Evolutionary conservation across 2,797 vertebrate species (phyloP).

Genomic region (Taenioides sp.): DNA sequence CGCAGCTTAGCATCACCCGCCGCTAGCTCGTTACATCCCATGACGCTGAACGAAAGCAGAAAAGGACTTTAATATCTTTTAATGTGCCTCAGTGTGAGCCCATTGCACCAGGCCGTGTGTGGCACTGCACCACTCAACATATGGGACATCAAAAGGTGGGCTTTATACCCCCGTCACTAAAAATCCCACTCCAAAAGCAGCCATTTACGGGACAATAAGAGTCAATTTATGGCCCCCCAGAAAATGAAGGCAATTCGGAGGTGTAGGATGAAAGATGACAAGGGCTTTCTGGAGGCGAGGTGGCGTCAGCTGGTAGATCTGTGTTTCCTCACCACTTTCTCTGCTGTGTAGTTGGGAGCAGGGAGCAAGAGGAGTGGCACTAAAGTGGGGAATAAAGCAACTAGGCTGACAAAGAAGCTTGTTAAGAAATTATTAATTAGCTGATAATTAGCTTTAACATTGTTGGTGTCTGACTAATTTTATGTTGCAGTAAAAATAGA

Average conservation of each 20-base stretch:
- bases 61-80: slow-evolving; percentile 68
- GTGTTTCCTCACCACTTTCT: slow-evolving; percentile 57
- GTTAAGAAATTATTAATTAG: slow-evolving; percentile 6
- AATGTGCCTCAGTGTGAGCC: slow-evolving; percentile 61
- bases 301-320: slow-evolving; percentile 42
- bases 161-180: slow-evolving; percentile 58
- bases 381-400: slow-evolving; percentile 7
- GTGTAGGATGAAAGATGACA: slow-evolving; percentile 74
- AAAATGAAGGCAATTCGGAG: slow-evolving; percentile 74
- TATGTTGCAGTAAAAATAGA: not conserved
- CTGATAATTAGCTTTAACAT: slow-evolving; percentile 4
- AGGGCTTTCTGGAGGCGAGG: slow-evolving; percentile 48
- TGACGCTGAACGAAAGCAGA: slow-evolving; percentile 70
- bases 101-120: slow-evolving; percentile 61
- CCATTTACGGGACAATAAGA: slow-evolving; percentile 74
- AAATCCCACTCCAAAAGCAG: slow-evolving; percentile 74
- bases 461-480: not conserved
- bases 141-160: slow-evolving; percentile 74
- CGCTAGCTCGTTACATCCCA: slow-evolving; percentile 61
- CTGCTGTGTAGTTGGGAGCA: slow-evolving; percentile 6
- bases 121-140: slow-evolving; percentile 51
- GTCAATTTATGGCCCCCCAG: slow-evolving; percentile 67
- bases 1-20: slow-evolving; percentile 58
- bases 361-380: slow-evolving; percentile 9
- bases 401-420: not conserved